These are phyloP conservation scores for Pocillopora verrucosa DNA, from an alignment of 64 coral and sea anemone species.

Conservation along the genomic window DNA sequence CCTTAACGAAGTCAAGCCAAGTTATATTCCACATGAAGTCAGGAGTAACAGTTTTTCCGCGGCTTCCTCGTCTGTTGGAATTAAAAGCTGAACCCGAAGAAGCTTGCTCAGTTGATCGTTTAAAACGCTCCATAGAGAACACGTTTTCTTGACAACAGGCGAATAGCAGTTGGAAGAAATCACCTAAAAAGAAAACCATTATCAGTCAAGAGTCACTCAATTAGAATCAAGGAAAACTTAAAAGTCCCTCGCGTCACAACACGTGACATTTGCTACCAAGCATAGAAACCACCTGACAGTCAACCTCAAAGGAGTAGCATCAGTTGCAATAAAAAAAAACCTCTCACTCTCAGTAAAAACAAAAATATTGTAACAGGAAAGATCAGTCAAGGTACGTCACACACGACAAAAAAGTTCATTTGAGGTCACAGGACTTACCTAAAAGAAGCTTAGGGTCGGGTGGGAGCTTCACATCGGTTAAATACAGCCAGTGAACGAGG, in stretches of 20 bases:
- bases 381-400: background rate
- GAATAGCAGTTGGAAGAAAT: conserved; percentile 93
- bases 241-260: too few relatives aligned
- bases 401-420: background rate
- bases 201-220: background rate
- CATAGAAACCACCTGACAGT: too few relatives aligned
- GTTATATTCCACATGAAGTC: conserved; percentile 99
- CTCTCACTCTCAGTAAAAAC: too few relatives aligned
- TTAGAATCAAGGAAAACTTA: too few relatives aligned
- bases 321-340: too few relatives aligned
- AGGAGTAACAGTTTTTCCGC: conserved; percentile 53
- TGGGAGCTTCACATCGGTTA: conserved; percentile 85
- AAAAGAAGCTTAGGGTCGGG: conserved; percentile 77
- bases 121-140: conserved; percentile 67
- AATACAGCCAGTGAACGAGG: conserved; percentile 94
- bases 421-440: conserved; percentile 25
- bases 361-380: background rate
- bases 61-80: conserved; percentile 63
- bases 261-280: too few relatives aligned
- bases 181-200: conserved; percentile 50
- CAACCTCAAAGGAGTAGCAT: too few relatives aligned
- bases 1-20: conserved; percentile 96
- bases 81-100: background rate
- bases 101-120: conserved; percentile 41
- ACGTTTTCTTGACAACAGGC: conserved; percentile 96